Conservation (phyloP, 2,797 vertebrate genomes). For the Chaenodraco wilsoni region DNA sequence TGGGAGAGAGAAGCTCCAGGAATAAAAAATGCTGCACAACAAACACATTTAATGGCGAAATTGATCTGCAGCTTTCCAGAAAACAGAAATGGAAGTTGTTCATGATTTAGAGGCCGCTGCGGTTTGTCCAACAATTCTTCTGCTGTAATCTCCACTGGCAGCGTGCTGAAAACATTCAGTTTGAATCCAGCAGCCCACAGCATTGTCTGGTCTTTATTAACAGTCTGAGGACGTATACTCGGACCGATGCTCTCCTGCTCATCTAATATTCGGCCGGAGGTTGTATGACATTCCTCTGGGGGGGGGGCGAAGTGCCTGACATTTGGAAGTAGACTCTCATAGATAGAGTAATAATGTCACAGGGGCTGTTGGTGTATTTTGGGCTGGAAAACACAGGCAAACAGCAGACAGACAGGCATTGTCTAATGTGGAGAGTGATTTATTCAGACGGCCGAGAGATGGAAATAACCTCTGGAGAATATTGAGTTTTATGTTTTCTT, state of each 20-base stretch:
- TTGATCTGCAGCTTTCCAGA: constrained; percentile 25
- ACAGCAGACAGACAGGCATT: constrained; percentile 52
- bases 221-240: constrained; percentile 53
- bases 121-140: constrained; percentile 38
- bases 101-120: constrained; percentile 16
- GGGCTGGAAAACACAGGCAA: constrained; percentile 49
- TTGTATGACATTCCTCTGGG: constrained; percentile 71
- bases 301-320: constrained; percentile 64
- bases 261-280: constrained; percentile 74
- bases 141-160: constrained; percentile 54
- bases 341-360: constrained; percentile 80
- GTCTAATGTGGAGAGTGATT: constrained; percentile 63
- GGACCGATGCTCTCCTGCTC: constrained; percentile 51
- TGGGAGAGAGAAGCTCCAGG: background rate
- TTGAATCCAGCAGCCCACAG: constrained; percentile 48
- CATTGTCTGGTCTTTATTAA: constrained; percentile 75
- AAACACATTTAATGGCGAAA: constrained; percentile 34
- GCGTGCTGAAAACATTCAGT: constrained; percentile 46
- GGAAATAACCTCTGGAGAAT: constrained; percentile 55
- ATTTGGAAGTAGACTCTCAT: constrained; percentile 78
- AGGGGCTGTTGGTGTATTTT: constrained; percentile 61
- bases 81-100: constrained; percentile 55
- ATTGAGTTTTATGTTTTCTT: constrained; percentile 55
- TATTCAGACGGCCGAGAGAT: constrained; percentile 43
- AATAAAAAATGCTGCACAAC: constrained; percentile 16